Evolutionary conservation across 2,888 invertebrate species (phyloP), one percentile per base, ranked within the genome.

Genomic region (Parascotia fuliginaria): DNA sequence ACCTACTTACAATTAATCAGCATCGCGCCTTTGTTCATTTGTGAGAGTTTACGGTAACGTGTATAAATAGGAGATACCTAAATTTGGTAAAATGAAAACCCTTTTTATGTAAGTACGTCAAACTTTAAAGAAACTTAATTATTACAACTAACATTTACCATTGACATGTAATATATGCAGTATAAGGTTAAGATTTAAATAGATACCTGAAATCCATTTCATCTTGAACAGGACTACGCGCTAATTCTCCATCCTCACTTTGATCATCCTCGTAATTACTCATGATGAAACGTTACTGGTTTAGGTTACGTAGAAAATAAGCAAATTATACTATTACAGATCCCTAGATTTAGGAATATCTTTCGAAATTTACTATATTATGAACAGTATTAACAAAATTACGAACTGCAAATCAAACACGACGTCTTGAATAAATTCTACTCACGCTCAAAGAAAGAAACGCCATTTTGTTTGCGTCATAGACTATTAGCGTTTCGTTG

Each of bases 221-320:
- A 79, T 94, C 92, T 77, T 92, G 85, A 65, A 93, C 85, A 67
- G 96, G 96, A 82, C 96, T 96, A 77, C 95, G 95, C 70, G 94
- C 94, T 81, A 97, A 92, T 93, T 97, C 97, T 64, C 97, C 97
- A 88, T 97, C 97, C 89, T 97, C 97, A 85, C 96, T 96, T 90
- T 95, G 95, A 78, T 95, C 95, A 79, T 95, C 96, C 54, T 92
- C 92, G 82, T 92, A 92, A 84, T 92, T 92, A 82, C 90, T 92
- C 92, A 92, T 92, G 68, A 57, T 83, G 45, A 39, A 50, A 54
- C 42, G 47, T 13, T 13, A 12, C 2, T 11, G 27, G 9, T n/a
- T 22, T 32, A n/a, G 24, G 24, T 15, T 43, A 46, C 42, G 38
- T 36, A 42, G 36, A 31, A 29, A 11, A 38, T 27, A 9, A 31